Evolutionary conservation across 2,113 vertebrate species (phyloP), one percentile per base, ranked within the genome.

Genomic region (Neogale vison): DNA sequence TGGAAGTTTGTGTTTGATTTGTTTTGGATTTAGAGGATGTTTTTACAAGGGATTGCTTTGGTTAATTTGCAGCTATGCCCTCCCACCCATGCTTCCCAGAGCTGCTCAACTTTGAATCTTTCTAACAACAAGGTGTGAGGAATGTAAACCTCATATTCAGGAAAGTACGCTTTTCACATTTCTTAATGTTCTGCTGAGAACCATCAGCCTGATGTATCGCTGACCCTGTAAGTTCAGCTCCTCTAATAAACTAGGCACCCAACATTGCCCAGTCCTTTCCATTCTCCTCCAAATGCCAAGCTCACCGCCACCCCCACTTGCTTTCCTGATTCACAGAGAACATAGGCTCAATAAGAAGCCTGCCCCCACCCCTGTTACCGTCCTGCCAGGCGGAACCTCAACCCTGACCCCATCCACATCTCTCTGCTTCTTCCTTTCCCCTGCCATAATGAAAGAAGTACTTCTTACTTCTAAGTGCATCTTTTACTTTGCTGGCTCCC

Each of bases 241-340:
- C 65, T n/a, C 57, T 57, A 47, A 71, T 24, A 45, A 95, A 29
- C 24, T 69, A 82, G 59, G 12, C 42, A 57, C n/a, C 29, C 29
- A 67, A 3, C 36, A 13, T 80, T 31, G 57, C 21, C 31, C 39
- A 45, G 23, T 39, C 81, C 67, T 71, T 42, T 69, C 86, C 31
- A 24, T 50, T 76, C 36, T 57, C 23, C 57, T 76, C 17, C 82
- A 82, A 39, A 21, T 17, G 26, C 52, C 36, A 23, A n/a, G 77
- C 79, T 55, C 1, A 0, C 47, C 1, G 0, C 39, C 4, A n/a
- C 17, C 36, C 10, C 3, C 12, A 4, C 8, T 45, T 0, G 34
- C 24, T n/a, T 61, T n/a, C 23, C 17, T 84, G 81, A 81, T 82
- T 90, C n/a, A 18, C 57, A 69, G 61, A 88, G 36, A 79, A 24